Base-by-base conservation (phyloP, 1,140 invertebrate genomes). In the Heliconius melpomene region DNA sequence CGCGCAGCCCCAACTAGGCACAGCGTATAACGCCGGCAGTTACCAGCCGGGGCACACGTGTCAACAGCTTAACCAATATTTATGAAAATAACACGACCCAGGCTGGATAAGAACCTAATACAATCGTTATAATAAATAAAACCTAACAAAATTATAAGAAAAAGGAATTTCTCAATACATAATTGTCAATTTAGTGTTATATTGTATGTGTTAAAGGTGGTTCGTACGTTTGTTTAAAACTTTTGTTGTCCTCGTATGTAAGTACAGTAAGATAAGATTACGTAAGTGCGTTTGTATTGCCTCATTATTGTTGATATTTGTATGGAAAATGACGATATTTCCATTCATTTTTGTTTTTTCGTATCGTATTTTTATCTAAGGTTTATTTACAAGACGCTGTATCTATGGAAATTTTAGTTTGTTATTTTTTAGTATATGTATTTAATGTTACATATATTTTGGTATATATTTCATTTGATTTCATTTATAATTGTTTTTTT, bases 21-120 rank as follows among this genome's bases (percentile, higher is more conserved):
- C 76, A 83, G 74, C 81, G 84, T 88, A 93, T 87, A 91, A 77
- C 88, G 91, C 90, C 91, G 90, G 90, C 88, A 93, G 91, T 91
- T 70, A 76, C 83, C 90, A 89, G 91, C 91, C 91, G 87, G 91
- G 91, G 87, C 83, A 82, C 91, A 90, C 91, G 91, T 87, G 83
- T 88, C 75, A 80, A 29, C 26, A 66, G 60, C 60, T 66, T 16
- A 26, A 29, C 13, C 26, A 92, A 93, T 90, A 91, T 86, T 87
- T 77, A 84, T 77, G 84, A 86, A 89, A 93, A 90, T 88, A 90
- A 90, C 88, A 89, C 89, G 88, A 90, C 88, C 91, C 90, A 89
- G 91, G 91, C 91, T 91, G 90, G 86, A 87, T 82, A 85, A 72
- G 79, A 78, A 84, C 78, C 82, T 23, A 11, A 66, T 66, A 66